phyloP scores from a whole-genome alignment of 2,113 vertebrate species.

The Myiozetetes cayanensis region DNA sequence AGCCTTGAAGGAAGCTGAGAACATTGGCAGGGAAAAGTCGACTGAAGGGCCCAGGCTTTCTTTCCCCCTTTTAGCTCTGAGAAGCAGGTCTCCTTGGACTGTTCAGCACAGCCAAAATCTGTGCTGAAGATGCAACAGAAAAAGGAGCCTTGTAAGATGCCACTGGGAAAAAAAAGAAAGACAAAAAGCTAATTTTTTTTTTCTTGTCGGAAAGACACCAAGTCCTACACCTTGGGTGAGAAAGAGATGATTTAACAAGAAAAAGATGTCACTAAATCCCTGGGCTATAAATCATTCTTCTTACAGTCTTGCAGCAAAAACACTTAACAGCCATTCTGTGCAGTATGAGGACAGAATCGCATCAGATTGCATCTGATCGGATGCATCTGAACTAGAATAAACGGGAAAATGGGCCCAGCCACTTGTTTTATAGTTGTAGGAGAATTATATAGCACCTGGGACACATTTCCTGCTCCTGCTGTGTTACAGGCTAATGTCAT shows the following conservation, averaged over 20 bases:
- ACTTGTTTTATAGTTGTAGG: not conserved
- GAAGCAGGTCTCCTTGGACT: not conserved
- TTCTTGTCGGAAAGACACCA: not conserved
- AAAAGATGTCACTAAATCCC: constrained; percentile 30
- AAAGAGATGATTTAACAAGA: constrained; percentile 22
- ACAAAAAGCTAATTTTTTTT: not conserved
- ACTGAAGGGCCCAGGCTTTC: not conserved
- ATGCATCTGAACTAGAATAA: not conserved
- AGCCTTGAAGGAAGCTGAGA: not conserved
- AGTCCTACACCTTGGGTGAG: not conserved
- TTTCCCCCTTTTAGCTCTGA: not conserved
- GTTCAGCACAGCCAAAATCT: not conserved
- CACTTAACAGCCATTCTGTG: not conserved
- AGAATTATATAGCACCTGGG: not conserved
- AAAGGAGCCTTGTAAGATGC: not conserved
- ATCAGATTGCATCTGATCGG: too few relatives aligned
- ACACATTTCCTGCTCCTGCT: not conserved
- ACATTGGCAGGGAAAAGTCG: not conserved
- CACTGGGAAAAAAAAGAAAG: not conserved
- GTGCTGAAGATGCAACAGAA: not conserved
- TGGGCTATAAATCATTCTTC: constrained; percentile 24
- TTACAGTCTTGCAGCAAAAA: not conserved
- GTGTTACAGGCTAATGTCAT: not conserved
- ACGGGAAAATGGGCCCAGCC: not conserved
- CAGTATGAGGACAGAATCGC: not conserved